A percentile compares a stretch with the other conserved stretches of the same genome.
Conservation (phyloP, 1,140 invertebrate species). For the Colletes latitarsis region DNA sequence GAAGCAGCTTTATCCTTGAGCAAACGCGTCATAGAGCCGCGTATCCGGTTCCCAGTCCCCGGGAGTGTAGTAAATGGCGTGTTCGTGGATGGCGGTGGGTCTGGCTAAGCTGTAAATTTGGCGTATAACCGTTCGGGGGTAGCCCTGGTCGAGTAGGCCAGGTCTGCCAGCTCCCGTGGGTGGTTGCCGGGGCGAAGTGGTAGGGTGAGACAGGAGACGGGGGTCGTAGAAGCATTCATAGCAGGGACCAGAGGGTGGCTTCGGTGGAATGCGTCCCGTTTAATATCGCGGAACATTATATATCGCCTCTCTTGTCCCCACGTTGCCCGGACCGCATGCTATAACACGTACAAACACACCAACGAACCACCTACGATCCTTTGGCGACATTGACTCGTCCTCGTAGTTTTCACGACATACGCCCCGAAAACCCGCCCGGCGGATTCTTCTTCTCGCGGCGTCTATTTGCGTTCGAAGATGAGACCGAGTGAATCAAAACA, state of each 20-base stretch:
- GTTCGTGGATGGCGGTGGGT: conserved; percentile 49
- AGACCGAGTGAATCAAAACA: not conserved
- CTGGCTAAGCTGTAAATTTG: conserved; percentile 78
- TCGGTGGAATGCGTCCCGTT: conserved; percentile 81
- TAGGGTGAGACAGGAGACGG: conserved; percentile 61
- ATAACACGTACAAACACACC: conserved; percentile 57
- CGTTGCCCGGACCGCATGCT: conserved; percentile 57
- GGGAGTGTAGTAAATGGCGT: conserved; percentile 52
- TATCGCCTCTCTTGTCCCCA: conserved; percentile 79
- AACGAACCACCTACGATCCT: conserved; percentile 28
- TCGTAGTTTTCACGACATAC: conserved; percentile 37
- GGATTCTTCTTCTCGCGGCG: conserved; percentile 29
- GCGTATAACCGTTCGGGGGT: conserved; percentile 75
- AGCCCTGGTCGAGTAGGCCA: conserved; percentile 61
- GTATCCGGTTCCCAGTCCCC: conserved; percentile 41
- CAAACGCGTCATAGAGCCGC: conserved; percentile 33
- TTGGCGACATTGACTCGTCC: conserved; percentile 46
- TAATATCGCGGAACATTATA: conserved; percentile 82
- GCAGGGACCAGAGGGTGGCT: conserved; percentile 76
- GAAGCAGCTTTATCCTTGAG: conserved; percentile 49
- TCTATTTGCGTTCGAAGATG: conserved; percentile 13
- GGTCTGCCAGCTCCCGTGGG: conserved; percentile 43
- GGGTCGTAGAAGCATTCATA: conserved; percentile 77
- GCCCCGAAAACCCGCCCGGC: conserved; percentile 17
- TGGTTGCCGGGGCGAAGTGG: conserved; percentile 2